phyloP scores from a whole-genome alignment of 1,140 invertebrate species.

The Panulirus ornatus region DNA sequence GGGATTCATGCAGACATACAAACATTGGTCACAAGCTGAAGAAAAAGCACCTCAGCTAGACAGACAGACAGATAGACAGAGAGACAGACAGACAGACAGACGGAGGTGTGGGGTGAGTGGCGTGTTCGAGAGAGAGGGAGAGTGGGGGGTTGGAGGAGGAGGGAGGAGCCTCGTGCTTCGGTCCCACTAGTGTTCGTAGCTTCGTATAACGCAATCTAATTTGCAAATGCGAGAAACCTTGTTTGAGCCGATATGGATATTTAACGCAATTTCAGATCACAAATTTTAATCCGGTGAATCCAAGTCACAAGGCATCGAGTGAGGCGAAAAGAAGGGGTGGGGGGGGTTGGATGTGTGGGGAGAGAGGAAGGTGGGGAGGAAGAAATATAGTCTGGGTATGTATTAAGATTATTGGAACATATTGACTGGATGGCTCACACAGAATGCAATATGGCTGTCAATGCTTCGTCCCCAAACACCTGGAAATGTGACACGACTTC shows the following conservation, averaged over 20 bases:
- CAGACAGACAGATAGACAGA: constrained; percentile 14
- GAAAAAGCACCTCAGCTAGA: neutral
- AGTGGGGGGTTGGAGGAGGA: too few relatives aligned
- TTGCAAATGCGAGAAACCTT: constrained; percentile 68
- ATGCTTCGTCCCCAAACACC: too few relatives aligned
- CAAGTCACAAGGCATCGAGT: constrained; percentile 41
- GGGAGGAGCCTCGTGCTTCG: neutral
- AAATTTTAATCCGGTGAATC: constrained; percentile 66
- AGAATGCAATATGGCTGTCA: too few relatives aligned
- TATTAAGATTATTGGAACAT: constrained; percentile 41
- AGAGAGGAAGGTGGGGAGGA: neutral
- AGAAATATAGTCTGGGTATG: constrained; percentile 8
- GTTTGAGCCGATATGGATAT: constrained; percentile 62
- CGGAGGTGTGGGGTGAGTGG: neutral
- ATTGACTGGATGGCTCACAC: neutral
- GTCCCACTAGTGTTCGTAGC: constrained; percentile 4
- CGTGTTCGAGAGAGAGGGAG: neutral
- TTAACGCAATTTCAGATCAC: constrained; percentile 66
- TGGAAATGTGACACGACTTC: too few relatives aligned
- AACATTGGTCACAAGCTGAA: too few relatives aligned
- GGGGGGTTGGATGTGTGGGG: neutral
- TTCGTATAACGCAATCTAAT: constrained; percentile 45
- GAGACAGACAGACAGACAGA: constrained; percentile 18
- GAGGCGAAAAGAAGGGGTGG: constrained; percentile 19
- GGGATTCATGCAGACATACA: too few relatives aligned